These are phyloP conservation scores for Lypha dubia DNA, from an alignment of 2,888 invertebrate genomes.

Conservation along the genomic window DNA sequence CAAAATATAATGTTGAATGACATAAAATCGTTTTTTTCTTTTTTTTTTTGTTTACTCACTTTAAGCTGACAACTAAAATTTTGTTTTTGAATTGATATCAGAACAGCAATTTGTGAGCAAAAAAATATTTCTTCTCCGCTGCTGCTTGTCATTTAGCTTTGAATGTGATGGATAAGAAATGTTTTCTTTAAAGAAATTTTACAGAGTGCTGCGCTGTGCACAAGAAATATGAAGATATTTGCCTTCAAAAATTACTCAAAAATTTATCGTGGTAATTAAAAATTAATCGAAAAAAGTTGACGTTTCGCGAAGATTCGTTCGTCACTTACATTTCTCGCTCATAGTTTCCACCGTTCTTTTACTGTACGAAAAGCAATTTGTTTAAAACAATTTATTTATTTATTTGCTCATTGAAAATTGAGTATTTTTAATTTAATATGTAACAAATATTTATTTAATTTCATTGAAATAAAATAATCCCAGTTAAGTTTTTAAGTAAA, in stretches of 20 bases:
- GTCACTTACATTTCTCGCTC: too few species aligned
- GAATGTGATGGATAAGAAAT: background rate
- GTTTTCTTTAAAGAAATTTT: background rate
- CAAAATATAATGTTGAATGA: conserved; percentile 17
- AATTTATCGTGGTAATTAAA: too few species aligned
- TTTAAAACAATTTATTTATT: too few species aligned
- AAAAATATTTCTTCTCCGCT: background rate
- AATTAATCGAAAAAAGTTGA: too few species aligned
- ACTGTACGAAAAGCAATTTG: too few species aligned
- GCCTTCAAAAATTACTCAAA: too few species aligned
- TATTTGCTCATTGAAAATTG: too few species aligned
- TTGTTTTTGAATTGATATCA: conserved; percentile 20
- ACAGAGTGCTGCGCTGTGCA: too few species aligned
- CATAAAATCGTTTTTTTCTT: background rate
- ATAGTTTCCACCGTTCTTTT: too few species aligned
- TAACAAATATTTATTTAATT: background rate
- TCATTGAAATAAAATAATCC: background rate
- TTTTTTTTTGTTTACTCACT: background rate
- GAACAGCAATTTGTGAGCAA: background rate
- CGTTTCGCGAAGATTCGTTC: too few species aligned
- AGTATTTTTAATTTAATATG: too few species aligned
- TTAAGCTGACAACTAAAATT: conserved; percentile 37
- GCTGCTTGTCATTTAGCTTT: background rate
- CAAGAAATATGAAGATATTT: too few species aligned
- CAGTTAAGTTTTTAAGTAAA: background rate